These are phyloP conservation scores for Trypoxylus dichotomus DNA, from an alignment of 1,140 invertebrate genomes.

Conservation along the genomic window DNA sequence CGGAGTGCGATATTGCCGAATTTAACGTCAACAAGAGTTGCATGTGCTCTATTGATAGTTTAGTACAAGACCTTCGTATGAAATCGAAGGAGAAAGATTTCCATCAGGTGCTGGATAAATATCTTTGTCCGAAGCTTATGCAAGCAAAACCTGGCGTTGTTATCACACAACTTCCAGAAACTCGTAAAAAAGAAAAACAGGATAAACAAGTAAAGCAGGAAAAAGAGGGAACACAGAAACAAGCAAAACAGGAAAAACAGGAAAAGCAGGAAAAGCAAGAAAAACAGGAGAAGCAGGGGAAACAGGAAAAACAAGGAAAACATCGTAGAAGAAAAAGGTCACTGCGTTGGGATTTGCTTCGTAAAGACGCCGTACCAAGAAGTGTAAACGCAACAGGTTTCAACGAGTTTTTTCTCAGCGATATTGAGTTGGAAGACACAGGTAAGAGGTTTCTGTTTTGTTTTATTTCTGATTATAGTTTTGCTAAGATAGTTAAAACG, in stretches of 20 bases:
- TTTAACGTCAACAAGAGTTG: conserved; percentile 26
- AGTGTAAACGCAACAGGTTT: neutral
- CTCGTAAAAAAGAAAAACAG: neutral
- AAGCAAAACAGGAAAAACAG: too few species aligned
- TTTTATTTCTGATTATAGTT: neutral
- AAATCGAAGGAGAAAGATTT: conserved; percentile 26
- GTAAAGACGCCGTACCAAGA: neutral
- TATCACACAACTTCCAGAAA: neutral
- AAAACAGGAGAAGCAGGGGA: too few species aligned
- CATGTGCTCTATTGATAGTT: conserved; percentile 32
- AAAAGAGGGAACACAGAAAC: too few species aligned
- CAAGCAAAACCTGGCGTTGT: conserved; percentile 8
- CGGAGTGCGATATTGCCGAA: conserved; percentile 23
- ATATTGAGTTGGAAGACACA: conserved; percentile 25
- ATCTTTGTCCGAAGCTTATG: conserved; percentile 27
- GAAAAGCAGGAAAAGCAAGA: neutral
- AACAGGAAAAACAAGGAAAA: neutral
- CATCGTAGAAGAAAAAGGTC: conserved; percentile 8
- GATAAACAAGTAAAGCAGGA: too few species aligned
- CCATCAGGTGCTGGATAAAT: conserved; percentile 26
- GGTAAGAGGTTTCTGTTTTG: conserved; percentile 22
- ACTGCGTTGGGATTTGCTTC: neutral
- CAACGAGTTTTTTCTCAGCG: neutral
- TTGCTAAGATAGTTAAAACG: too few species aligned
- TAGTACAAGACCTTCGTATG: conserved; percentile 27